These are phyloP conservation scores for Terebella lapidaria DNA, from an alignment of 2,888 invertebrate species.

Conservation along the genomic window DNA sequence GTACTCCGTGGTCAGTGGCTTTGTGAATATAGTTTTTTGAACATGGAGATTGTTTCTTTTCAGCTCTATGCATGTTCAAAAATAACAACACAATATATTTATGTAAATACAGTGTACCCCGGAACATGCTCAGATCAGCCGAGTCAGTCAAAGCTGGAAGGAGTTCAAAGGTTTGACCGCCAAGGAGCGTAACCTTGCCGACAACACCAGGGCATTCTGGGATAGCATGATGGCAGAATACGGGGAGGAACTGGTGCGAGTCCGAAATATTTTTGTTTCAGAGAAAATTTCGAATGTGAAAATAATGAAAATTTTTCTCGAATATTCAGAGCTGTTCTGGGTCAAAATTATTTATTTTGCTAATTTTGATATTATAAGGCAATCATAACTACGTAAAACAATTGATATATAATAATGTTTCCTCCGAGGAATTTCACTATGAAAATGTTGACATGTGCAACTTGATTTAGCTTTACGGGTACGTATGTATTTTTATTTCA, in stretches of 20 bases:
- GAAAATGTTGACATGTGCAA: too few species aligned
- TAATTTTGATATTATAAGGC: too few species aligned
- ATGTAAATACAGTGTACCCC: too few species aligned
- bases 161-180: background rate
- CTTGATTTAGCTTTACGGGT: too few species aligned
- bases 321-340: too few species aligned
- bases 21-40: background rate
- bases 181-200: slow-evolving; percentile 61
- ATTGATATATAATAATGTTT: too few species aligned
- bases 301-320: slow-evolving; percentile 6
- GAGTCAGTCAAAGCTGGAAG: background rate
- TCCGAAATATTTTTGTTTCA: slow-evolving; percentile 12
- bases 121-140: too few species aligned
- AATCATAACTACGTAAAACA: too few species aligned
- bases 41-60: too few species aligned
- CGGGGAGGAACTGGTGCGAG: background rate
- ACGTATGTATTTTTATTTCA: background rate
- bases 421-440: too few species aligned
- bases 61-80: background rate
- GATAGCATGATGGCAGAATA: slow-evolving; percentile 45
- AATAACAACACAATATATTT: background rate
- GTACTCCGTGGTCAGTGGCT: background rate
- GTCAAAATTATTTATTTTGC: too few species aligned
- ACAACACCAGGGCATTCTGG: slow-evolving; percentile 70
- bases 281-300: slow-evolving; percentile 40